Evolutionary conservation across 2,113 vertebrate species (phyloP), one percentile per base, ranked within the genome.

Genomic region (Struthidea cinerea): DNA sequence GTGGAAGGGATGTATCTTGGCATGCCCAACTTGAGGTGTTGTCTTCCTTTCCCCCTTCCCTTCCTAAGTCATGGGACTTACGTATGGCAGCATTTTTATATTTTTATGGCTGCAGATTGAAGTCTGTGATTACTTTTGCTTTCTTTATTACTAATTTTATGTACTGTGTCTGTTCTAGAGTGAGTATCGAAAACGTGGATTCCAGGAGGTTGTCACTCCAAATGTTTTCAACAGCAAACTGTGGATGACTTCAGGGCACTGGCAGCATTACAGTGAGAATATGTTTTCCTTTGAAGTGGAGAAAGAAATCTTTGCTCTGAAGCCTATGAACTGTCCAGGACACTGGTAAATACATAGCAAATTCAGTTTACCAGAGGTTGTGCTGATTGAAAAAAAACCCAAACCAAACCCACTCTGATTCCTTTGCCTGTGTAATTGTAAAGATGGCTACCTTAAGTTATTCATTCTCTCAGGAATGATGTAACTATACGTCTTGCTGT

Each of bases 281-380:
- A 99, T 99, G 99, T 99, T 99, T 97, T 99, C 99, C 28, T 99
- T 99, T 49, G 99, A 99, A 96, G 98, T 98, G 37, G 99, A 99
- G 96, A 99, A 99, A 97, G 99, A 99, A 95, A 97, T 96, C 35
- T 99, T 99, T 53, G 99, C 99, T 73, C 98, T 99, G 67, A 99
- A 99, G 77, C 99, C 99, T 35, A 99, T 99, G 99, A 99, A 99
- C 96, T 99, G 99, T 94, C 99, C 99, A 0, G 99, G 99, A 96
- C 99, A 99, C 94, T 99, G 99, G 99, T 99, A 98, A 87, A 65
- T 50, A 63, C 9, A 35, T 63, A 52, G 37, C 7, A 75, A 68
- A 71, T 86, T 39, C 32, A 47, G 19, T 53, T 86, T 35, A 61
- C 15, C 27, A 46, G 46, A 77, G 22, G n/a, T 39, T 7, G 16